These are phyloP conservation scores for Yponomeuta malinellus DNA, from an alignment of 2,888 invertebrate genomes.

Conservation along the genomic window DNA sequence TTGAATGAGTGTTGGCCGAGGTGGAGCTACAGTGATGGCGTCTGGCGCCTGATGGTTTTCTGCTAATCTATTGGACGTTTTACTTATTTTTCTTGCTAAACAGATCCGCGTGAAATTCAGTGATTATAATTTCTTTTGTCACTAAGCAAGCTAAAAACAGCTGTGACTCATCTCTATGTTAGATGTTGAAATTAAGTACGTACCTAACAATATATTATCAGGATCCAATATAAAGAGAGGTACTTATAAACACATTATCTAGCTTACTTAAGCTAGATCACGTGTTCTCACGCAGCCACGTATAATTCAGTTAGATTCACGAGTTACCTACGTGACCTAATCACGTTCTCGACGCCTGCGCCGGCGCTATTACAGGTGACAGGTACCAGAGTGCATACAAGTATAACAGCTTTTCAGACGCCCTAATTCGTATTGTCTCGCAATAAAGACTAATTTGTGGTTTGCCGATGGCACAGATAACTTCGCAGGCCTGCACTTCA, in stretches of 20 bases:
- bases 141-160: no score
- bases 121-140: no score
- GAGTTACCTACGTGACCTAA: constrained; percentile 52
- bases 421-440: neutral
- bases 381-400: constrained; percentile 18
- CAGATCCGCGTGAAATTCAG: no score
- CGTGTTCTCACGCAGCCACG: constrained; percentile 8
- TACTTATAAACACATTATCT: neutral
- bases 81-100: no score
- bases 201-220: no score
- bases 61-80: constrained; percentile 24
- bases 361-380: constrained; percentile 22
- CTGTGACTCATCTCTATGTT: no score
- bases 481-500: constrained; percentile 20
- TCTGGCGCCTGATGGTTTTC: constrained; percentile 32
- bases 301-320: constrained; percentile 30
- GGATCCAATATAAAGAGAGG: neutral
- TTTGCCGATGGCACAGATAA: neutral
- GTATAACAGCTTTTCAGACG: neutral
- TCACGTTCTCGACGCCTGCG: constrained; percentile 29
- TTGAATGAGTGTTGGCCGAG: neutral
- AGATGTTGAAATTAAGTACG: no score
- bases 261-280: neutral
- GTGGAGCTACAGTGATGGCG: constrained; percentile 28
- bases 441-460: constrained; percentile 4